phyloP scores from a whole-genome alignment of 2,797 vertebrate genomes.

The Kryptolebias ocellatus region DNA sequence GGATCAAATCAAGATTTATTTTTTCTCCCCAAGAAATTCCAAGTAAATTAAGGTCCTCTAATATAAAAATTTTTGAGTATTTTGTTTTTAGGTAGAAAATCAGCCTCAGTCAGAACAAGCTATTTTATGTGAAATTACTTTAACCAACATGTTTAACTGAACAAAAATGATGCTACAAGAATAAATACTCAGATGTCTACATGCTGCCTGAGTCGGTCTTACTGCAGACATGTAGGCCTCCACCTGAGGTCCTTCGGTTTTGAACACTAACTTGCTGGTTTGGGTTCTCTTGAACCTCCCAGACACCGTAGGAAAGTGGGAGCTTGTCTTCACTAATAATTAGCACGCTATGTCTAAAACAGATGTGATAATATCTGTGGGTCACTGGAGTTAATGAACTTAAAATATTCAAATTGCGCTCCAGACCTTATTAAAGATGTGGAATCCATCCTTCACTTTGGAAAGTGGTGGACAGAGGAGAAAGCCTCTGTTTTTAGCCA shows the following conservation, averaged over 20 bases:
- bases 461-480: conserved; percentile 12
- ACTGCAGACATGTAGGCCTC: conserved; percentile 15
- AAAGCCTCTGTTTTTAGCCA: conserved; percentile 30
- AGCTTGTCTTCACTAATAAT: conserved; percentile 52
- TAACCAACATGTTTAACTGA: conserved; percentile 33
- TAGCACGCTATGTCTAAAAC: conserved; percentile 35
- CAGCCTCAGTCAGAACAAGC: conserved; percentile 28
- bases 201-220: conserved; percentile 43
- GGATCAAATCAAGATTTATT: conserved; percentile 26
- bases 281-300: conserved; percentile 33
- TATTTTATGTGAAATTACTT: conserved; percentile 37
- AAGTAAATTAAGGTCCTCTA: conserved; percentile 26
- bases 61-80: conserved; percentile 31
- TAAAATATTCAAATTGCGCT: conserved; percentile 48
- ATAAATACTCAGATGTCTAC: conserved; percentile 29
- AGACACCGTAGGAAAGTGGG: conserved; percentile 29
- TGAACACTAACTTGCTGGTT: conserved; percentile 51
- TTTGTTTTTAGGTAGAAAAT: conserved; percentile 23
- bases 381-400: conserved; percentile 54
- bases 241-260: conserved; percentile 39
- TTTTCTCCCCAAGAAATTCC: conserved; percentile 35
- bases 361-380: conserved; percentile 53
- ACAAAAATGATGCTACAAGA: conserved; percentile 25
- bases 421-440: conserved; percentile 23
- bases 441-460: conserved; percentile 10